Conservation (phyloP, 2,797 vertebrate species). For the Tolypeutes matacus region DNA sequence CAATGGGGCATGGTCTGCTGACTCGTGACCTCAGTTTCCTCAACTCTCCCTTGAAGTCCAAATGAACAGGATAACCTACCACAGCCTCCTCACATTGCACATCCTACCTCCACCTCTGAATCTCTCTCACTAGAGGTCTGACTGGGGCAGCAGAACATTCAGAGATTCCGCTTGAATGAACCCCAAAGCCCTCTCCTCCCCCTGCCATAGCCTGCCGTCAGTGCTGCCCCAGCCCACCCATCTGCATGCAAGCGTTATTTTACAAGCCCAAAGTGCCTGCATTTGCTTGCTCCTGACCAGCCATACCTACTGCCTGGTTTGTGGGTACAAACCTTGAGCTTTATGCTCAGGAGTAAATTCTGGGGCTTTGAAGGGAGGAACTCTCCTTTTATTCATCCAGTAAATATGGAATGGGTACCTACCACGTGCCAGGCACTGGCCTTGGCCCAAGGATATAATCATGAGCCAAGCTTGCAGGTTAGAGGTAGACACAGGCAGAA, state of each 20-base stretch:
- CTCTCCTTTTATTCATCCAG: not conserved
- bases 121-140: not conserved
- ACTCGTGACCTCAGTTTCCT: not conserved
- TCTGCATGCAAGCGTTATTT: not conserved
- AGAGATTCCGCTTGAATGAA: not conserved
- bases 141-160: not conserved
- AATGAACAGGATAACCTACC: not conserved
- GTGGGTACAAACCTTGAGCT: not conserved
- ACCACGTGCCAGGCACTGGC: not conserved
- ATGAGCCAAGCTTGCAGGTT: not conserved
- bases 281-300: not conserved
- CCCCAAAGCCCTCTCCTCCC: not conserved
- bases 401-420: not conserved
- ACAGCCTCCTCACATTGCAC: rapidly evolving
- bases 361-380: not conserved
- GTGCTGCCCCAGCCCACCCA: rapidly evolving
- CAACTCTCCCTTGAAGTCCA: not conserved
- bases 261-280: not conserved
- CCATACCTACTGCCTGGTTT: not conserved
- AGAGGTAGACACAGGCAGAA: not conserved
- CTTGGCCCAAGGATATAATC: not conserved
- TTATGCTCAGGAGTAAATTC: not conserved
- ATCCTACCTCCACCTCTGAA: not conserved
- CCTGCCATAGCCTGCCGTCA: not conserved
- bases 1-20: not conserved